Percentiles rank a stretch among this genome's conserved stretches.
phyloP scores from a whole-genome alignment of 2,113 vertebrate genomes.

The Callospermophilus lateralis region DNA sequence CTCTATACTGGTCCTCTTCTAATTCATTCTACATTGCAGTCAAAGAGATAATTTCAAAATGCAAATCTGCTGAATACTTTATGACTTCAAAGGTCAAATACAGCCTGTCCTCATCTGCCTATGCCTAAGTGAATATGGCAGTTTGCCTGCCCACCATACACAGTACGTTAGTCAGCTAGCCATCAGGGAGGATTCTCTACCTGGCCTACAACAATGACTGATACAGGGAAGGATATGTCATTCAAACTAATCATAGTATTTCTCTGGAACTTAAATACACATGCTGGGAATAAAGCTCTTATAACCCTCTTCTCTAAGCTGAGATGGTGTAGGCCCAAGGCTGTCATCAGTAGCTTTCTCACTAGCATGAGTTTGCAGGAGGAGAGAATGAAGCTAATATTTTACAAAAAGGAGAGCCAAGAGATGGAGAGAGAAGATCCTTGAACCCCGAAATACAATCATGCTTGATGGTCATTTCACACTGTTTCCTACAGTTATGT shows the following conservation, averaged over 20 bases:
- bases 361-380: background rate
- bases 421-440: background rate
- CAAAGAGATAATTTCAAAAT: constrained; percentile 26
- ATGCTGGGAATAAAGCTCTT: background rate
- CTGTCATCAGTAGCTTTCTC: background rate
- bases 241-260: constrained; percentile 45
- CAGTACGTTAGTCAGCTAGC: background rate
- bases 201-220: background rate
- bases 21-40: background rate
- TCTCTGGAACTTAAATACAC: constrained; percentile 31
- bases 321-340: background rate
- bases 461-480: background rate
- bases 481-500: background rate
- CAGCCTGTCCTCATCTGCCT: background rate
- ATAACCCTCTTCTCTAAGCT: background rate
- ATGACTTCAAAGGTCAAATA: constrained; percentile 32
- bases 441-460: background rate
- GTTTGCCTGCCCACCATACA: background rate
- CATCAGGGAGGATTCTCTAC: background rate
- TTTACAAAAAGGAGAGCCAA: background rate
- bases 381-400: background rate
- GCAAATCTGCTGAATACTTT: constrained; percentile 14
- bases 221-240: background rate
- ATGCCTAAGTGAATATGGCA: background rate
- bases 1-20: background rate